Evolutionary conservation across 2,888 invertebrate genomes (phyloP).

Genomic region (Busseola fusca): DNA sequence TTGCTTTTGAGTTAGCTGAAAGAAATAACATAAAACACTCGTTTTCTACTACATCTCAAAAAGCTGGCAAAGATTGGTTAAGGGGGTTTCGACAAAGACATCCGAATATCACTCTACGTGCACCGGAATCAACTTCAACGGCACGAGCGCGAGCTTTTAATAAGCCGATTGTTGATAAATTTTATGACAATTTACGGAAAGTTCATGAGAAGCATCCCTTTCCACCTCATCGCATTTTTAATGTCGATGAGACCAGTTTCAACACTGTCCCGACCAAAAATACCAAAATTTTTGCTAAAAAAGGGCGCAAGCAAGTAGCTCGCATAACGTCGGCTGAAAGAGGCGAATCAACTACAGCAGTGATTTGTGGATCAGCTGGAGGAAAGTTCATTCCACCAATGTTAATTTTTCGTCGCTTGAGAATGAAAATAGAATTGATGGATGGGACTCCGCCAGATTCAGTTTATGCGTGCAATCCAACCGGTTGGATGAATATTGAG

Average conservation of each 20-base stretch:
- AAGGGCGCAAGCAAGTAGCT: neutral
- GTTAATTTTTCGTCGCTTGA: neutral
- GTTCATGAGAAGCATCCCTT: too few relatives aligned
- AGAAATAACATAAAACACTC: constrained; percentile 18
- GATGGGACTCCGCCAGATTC: neutral
- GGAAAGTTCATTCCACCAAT: constrained; percentile 4
- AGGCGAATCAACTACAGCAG: constrained; percentile 5
- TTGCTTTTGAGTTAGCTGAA: constrained; percentile 20
- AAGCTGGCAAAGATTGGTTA: constrained; percentile 22
- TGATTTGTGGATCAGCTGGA: constrained; percentile 2
- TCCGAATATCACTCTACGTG: neutral
- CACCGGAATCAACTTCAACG: neutral
- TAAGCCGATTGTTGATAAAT: neutral
- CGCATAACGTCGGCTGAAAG: neutral
- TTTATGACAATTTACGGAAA: neutral
- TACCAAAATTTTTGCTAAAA: neutral
- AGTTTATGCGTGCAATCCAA: neutral
- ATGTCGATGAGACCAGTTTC: neutral
- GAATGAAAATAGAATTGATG: neutral
- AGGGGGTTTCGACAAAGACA: neutral
- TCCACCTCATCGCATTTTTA: neutral
- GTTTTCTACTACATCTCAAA: constrained; percentile 19
- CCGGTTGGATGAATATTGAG: constrained; percentile 10
- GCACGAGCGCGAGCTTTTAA: constrained; percentile 3
- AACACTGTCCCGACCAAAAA: neutral